These are phyloP conservation scores for Belonocnema kinseyi DNA, from an alignment of 1,140 invertebrate genomes.

Conservation along the genomic window DNA sequence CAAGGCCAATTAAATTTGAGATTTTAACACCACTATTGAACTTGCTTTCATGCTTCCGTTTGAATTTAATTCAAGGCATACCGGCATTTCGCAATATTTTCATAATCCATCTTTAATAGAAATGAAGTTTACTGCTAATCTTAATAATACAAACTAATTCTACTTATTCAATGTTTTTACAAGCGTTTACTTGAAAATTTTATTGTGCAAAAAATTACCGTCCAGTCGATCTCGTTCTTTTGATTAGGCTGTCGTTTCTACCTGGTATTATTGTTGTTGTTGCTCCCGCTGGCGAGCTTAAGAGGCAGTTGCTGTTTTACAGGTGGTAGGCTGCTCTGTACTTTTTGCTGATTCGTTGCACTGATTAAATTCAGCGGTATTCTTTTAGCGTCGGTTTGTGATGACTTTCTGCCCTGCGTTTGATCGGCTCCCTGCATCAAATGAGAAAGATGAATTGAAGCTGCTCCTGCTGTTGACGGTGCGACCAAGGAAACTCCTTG, in stretches of 20 bases:
- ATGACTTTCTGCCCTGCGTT: slow-evolving; percentile 59
- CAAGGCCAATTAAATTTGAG: no score
- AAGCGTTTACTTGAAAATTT: no score
- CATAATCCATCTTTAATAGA: no score
- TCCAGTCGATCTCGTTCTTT: neutral
- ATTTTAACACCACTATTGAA: no score
- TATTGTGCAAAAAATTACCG: slow-evolving; percentile 1
- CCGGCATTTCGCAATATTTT: no score
- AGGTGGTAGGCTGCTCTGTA: slow-evolving; percentile 75
- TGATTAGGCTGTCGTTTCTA: slow-evolving; percentile 47
- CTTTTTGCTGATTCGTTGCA: slow-evolving; percentile 89
- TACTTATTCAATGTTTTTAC: no score
- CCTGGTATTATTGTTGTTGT: slow-evolving; percentile 71
- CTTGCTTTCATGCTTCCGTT: no score
- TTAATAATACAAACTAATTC: no score
- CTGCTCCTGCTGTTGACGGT: slow-evolving; percentile 65
- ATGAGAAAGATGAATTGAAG: slow-evolving; percentile 53
- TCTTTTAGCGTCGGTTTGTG: slow-evolving; percentile 62
- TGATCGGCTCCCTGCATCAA: slow-evolving; percentile 50
- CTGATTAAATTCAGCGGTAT: slow-evolving; percentile 86
- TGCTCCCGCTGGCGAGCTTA: slow-evolving; percentile 81
- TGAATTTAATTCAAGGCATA: no score
- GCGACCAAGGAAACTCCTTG: slow-evolving; percentile 79
- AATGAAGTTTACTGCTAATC: no score
- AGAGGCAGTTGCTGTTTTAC: slow-evolving; percentile 91